These are phyloP conservation scores for Melieria omissa DNA, from an alignment of 2,888 invertebrate genomes.

Conservation along the genomic window DNA sequence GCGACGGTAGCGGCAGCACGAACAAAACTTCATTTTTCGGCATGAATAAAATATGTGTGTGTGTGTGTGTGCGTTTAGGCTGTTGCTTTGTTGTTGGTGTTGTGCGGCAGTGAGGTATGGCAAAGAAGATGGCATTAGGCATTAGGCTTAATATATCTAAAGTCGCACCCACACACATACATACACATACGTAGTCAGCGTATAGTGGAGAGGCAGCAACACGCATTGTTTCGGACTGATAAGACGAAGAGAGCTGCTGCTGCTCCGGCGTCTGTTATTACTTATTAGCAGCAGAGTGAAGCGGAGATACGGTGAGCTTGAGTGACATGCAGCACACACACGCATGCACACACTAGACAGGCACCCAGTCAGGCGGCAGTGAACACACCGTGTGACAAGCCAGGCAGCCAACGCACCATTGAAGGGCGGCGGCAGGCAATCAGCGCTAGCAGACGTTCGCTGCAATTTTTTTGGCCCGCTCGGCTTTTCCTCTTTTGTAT, in stretches of 20 bases:
- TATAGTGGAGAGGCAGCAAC: not conserved
- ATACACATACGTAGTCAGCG: not conserved
- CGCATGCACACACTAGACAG: no score
- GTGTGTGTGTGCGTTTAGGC: not conserved
- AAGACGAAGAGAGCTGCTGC: not conserved
- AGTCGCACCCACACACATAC: not conserved
- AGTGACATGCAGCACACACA: no score
- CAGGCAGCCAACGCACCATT: no score
- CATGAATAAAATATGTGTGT: constrained; percentile 11
- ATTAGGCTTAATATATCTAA: constrained; percentile 3
- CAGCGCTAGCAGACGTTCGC: no score
- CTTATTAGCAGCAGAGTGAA: no score
- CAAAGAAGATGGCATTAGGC: not conserved
- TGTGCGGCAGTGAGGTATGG: not conserved
- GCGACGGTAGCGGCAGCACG: constrained; percentile 27
- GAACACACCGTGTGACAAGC: no score
- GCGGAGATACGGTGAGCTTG: no score
- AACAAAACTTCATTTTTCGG: constrained; percentile 23
- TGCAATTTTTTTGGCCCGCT: no score
- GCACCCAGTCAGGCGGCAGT: no score
- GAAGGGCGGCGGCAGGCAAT: no score
- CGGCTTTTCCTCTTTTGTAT: no score
- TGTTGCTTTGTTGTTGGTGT: constrained; percentile 14
- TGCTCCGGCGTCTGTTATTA: no score
- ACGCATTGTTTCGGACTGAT: constrained; percentile 28